These are phyloP conservation scores for Himalopsyche anomala DNA, from an alignment of 2,888 invertebrate genomes.

Conservation along the genomic window DNA sequence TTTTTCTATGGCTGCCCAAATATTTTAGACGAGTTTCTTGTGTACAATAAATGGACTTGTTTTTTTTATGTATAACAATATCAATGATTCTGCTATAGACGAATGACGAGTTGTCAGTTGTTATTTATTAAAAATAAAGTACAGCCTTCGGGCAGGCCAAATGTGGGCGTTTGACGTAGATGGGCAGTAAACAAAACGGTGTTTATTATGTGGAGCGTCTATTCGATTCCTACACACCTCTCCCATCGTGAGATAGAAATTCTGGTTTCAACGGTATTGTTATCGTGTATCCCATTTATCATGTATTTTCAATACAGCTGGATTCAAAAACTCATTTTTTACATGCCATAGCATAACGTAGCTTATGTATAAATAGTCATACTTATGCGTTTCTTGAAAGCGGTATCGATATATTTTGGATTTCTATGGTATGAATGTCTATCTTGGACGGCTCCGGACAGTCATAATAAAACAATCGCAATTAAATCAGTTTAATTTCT, in stretches of 20 bases:
- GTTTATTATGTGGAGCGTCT: constrained; percentile 23
- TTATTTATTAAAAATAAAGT: not conserved
- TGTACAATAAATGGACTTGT: no score
- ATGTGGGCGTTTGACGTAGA: constrained; percentile 27
- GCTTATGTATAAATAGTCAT: no score
- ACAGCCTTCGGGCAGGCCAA: constrained; percentile 5
- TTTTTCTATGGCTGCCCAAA: no score
- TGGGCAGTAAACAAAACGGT: constrained; percentile 14
- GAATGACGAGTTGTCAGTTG: constrained; percentile 17
- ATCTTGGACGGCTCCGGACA: no score
- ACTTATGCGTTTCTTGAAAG: no score
- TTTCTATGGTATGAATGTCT: no score
- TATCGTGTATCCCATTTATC: constrained; percentile 7
- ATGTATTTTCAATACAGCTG: not conserved
- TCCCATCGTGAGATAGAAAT: not conserved
- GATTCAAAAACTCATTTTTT: not conserved
- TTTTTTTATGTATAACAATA: not conserved
- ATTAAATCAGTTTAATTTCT: no score
- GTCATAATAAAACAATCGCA: no score
- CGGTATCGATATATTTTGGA: no score
- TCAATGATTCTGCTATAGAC: not conserved
- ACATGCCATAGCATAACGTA: not conserved
- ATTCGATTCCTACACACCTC: constrained; percentile 18
- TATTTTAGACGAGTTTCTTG: no score
- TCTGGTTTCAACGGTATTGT: constrained; percentile 24